These are phyloP conservation scores for Drosophila melanocephala DNA, from an alignment of 2,888 invertebrate species.

Conservation along the genomic window DNA sequence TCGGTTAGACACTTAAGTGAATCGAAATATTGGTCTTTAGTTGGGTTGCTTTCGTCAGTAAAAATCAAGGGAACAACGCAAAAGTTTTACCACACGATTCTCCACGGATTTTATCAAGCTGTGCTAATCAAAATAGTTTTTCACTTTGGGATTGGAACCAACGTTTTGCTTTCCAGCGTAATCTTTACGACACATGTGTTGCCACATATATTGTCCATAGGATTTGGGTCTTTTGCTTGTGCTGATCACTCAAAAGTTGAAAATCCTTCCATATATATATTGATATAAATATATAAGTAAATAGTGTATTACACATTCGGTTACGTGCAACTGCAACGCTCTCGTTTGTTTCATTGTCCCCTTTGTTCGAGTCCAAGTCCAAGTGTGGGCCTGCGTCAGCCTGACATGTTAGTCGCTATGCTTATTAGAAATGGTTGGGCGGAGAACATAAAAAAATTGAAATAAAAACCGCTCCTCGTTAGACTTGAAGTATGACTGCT, in stretches of 20 bases:
- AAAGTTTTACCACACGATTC: not conserved
- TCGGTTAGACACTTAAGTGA: not conserved
- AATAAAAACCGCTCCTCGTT: conserved; percentile 41
- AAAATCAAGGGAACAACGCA: not conserved
- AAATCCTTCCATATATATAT: not conserved
- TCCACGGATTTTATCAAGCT: not conserved
- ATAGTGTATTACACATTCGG: not conserved
- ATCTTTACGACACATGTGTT: not conserved
- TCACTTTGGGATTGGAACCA: not conserved
- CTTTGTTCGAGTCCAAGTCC: conserved; percentile 1
- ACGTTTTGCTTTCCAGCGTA: not conserved
- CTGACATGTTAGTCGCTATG: conserved; percentile 43
- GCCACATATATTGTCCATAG: not conserved
- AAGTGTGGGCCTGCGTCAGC: conserved; percentile 26
- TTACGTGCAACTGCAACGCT: not conserved
- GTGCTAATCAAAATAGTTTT: not conserved
- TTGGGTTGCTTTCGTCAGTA: not conserved
- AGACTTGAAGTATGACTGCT: conserved; percentile 60
- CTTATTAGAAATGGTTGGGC: conserved; percentile 64
- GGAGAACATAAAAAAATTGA: conserved; percentile 2
- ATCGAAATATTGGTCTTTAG: not conserved
- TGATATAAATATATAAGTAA: not conserved
- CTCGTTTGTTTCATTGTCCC: not conserved
- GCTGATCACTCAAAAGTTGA: not conserved
- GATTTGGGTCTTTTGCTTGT: not conserved